Base-by-base conservation (phyloP, 2,113 vertebrate genomes). In the Xiphorhynchus elegans region DNA sequence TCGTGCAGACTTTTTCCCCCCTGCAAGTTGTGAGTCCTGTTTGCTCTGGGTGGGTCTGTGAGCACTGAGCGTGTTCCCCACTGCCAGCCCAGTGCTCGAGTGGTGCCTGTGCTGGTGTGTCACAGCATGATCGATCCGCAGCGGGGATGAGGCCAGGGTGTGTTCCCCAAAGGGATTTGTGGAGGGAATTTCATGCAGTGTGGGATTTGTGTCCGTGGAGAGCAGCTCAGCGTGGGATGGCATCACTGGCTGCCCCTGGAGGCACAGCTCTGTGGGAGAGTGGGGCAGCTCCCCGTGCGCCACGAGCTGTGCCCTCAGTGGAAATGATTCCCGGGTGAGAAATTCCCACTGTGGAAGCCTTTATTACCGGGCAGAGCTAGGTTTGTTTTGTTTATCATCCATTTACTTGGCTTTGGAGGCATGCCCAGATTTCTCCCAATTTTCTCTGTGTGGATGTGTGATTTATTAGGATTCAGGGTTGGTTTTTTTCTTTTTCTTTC, bases 311-410 rank as follows among this genome's bases (percentile, higher is more conserved):
- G 80, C 89, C 77, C 87, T 82, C 4, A 0, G 49, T 94, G 82
- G 81, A 73, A 79, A 84, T 52, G 67, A 91, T 94, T 89, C 84
- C 81, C 0, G 37, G 23, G 81, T 73, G 94, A 96, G 96, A 89
- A 93, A 89, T 86, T 85, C 93, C 82, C 75, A 3, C 82, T 35
- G 84, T 91, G 94, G 87, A 66, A 89, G 74, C 67, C 55, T 93
- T 90, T 80, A 87, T 93, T 88, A 87, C 62, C 4, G 13, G 89
- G 94, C 75, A 94, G 93, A 93, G 29, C 74, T 83, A 39, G 87
- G 94, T 96, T 95, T 97, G 89, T 73, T 97, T 95, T 96, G 91
- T 96, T 96, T 96, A 95, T 94, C 95, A 94, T 96, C 93, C 89
- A 69, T 95, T 92, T 95, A 63, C 88, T 96, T 88, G 95, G 44